Evolutionary conservation across 1,140 invertebrate genomes (phyloP), one percentile per base, ranked within the genome.

Genomic region (Nilaparvata lugens): DNA sequence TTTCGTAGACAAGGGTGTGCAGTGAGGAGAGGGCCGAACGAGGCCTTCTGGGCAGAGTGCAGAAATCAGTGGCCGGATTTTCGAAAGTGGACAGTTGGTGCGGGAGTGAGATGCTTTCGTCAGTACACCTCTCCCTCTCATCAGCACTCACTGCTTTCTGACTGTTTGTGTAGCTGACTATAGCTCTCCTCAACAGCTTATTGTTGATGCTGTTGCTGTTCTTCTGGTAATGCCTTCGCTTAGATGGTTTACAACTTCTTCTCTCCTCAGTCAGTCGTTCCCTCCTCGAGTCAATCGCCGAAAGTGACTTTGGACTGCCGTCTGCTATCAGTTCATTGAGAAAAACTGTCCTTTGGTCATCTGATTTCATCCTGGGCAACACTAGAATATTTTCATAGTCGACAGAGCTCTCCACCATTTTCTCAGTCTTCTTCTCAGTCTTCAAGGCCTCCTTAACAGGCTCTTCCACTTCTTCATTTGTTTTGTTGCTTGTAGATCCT

Each of bases 1-100:
- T 93, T 67, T 89, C 81, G 66, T 91, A 88, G 0, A 87, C 82
- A 2, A 91, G 85, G 0, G 84, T 88, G 66, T 87, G 79, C 63
- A 88, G 88, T 0, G 83, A 83, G 25, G 83, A 84, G 9, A 83
- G 74, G 0, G 81, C 78, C 4, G 78, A 86, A 45, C 81, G 73
- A 0, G 85, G 84, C 68, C 82, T 76, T 61, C 85, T 73, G 2
- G 85, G 85, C 13, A 88, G 69, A 2, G 85, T 86, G 66, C 84
- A 87, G 64, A 86, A 88, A 38, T 54, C 43, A 16, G 56, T 51
- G 19, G 51, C 52, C n/a, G 52, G 35, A 31, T 64, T 23, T 48
- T 48, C 45, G 18, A 4, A 48, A 19, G 45, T 16, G 5, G 45
- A 23, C 16, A 48, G 5, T 5, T 45, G 16, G 6, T 48, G 16